phyloP scores from a whole-genome alignment of 2,113 vertebrate species.

The Chlorocebus sabaeus region DNA sequence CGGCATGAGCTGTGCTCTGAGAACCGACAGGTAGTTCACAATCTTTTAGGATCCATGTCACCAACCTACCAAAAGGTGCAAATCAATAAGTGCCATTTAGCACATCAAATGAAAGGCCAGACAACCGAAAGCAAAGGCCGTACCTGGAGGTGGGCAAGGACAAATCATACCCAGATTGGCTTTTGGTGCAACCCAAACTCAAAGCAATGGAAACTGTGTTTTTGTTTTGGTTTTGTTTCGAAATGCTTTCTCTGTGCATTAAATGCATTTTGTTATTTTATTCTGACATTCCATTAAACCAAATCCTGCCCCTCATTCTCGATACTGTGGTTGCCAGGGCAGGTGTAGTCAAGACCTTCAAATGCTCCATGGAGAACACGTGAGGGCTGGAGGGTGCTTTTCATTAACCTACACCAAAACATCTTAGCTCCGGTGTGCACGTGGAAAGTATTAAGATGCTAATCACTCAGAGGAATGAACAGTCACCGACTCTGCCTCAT shows the following conservation, averaged over 20 bases:
- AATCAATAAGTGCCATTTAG: background rate
- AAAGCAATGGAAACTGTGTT: background rate
- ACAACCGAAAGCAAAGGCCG: background rate
- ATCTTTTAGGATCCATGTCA: background rate
- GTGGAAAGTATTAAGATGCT: background rate
- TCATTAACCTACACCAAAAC: background rate
- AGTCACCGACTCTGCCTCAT: background rate
- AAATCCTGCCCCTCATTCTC: background rate
- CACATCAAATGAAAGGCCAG: background rate
- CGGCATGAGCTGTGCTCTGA: rapidly evolving
- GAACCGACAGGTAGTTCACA: rapidly evolving
- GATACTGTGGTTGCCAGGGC: rapidly evolving
- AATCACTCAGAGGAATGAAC: background rate
- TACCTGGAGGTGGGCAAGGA: rapidly evolving
- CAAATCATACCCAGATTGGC: background rate
- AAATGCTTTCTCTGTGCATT: background rate
- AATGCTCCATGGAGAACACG: background rate
- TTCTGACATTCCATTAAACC: background rate
- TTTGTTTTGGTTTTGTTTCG: background rate
- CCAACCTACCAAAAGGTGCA: rapidly evolving
- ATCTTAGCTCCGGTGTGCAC: no score
- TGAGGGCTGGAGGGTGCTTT: background rate
- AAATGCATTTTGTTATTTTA: background rate
- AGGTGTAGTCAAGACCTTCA: background rate
- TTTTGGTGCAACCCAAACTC: background rate